These are phyloP conservation scores for Zaprionus capensis DNA, from an alignment of 1,140 invertebrate genomes.

Conservation along the genomic window DNA sequence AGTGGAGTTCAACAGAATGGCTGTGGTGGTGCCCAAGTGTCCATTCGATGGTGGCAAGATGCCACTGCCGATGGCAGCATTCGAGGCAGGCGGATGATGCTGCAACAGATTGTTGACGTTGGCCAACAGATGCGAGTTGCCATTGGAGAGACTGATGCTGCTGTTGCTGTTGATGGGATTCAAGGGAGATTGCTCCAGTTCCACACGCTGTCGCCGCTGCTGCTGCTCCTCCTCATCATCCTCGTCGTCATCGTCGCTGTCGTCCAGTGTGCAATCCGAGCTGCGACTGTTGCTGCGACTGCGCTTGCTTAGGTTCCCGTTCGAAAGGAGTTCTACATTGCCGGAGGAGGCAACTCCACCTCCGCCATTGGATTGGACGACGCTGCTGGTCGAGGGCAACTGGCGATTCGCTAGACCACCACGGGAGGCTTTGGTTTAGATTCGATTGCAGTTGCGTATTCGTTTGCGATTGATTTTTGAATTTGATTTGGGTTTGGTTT, in stretches of 20 bases:
- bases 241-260: conserved; percentile 57
- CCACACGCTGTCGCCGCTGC: conserved; percentile 1
- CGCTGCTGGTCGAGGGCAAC: conserved; percentile 83
- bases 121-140: conserved; percentile 68
- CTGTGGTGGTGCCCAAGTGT: conserved; percentile 73
- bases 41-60: conserved; percentile 55
- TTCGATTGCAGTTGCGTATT: conserved; percentile 50
- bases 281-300: conserved; percentile 77
- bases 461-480: conserved; percentile 21
- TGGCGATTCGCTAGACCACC: conserved; percentile 87
- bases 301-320: conserved; percentile 51
- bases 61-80: conserved; percentile 39
- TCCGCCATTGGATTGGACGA: conserved; percentile 33
- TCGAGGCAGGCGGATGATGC: conserved; percentile 65
- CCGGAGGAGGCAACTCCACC: conserved; percentile 34
- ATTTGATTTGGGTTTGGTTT: conserved; percentile 37
- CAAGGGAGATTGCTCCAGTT: conserved; percentile 34
- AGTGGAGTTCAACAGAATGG: conserved; percentile 76
- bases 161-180: conserved; percentile 33
- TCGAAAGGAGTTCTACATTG: conserved; percentile 35
- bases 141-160: conserved; percentile 73
- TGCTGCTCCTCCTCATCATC: conserved; percentile 46
- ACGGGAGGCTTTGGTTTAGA: conserved; percentile 85
- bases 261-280: conserved; percentile 79
- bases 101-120: conserved; percentile 75